Evolutionary conservation across 2,113 vertebrate genomes (phyloP).

Genomic region (Heptranchias perlo): DNA sequence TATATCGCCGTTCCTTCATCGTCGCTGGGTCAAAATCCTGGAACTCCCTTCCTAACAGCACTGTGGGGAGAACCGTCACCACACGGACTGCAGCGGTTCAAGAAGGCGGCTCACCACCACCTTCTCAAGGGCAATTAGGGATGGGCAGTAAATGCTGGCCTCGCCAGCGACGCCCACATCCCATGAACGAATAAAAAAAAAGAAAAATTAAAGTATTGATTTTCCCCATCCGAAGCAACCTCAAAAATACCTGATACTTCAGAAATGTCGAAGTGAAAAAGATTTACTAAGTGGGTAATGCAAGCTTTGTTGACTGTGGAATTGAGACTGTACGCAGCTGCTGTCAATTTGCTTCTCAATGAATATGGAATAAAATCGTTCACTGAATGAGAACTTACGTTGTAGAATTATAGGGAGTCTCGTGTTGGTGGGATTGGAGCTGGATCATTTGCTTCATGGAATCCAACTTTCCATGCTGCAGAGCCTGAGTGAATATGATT

Average conservation of each 20-base stretch:
- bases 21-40: too few relatives aligned
- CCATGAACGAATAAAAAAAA: too few relatives aligned
- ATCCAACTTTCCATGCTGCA: constrained; percentile 14
- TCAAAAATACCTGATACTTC: background rate
- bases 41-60: too few relatives aligned
- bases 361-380: constrained; percentile 22
- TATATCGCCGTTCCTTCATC: too few relatives aligned
- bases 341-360: background rate
- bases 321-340: constrained; percentile 2
- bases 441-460: background rate
- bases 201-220: background rate
- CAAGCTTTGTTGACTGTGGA: background rate
- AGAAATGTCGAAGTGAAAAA: background rate
- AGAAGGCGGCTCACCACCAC: too few relatives aligned
- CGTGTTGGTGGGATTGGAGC: background rate
- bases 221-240: background rate
- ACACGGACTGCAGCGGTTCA: too few relatives aligned
- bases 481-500: constrained; percentile 2
- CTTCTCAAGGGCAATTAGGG: too few relatives aligned
- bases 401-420: background rate
- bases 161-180: too few relatives aligned
- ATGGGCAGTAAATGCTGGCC: too few relatives aligned
- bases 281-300: background rate
- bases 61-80: too few relatives aligned
- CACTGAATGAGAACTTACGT: constrained; percentile 1